Percentiles rank a stretch among this genome's conserved stretches.
These are phyloP conservation scores for Mustelus asterias DNA, from an alignment of 2,113 vertebrate genomes.

Conservation along the genomic window DNA sequence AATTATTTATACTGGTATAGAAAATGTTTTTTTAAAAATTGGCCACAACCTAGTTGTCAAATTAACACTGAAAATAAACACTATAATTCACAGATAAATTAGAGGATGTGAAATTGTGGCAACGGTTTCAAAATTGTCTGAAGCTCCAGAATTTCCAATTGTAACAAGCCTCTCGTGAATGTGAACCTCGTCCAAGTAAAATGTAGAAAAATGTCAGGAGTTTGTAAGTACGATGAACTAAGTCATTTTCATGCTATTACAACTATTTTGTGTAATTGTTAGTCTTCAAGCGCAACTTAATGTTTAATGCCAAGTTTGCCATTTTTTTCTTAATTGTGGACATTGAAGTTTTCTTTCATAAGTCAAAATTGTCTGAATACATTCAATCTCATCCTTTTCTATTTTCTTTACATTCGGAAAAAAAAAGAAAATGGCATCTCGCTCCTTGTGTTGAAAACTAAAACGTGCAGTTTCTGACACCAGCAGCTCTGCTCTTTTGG, in stretches of 20 bases:
- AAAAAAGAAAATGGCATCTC: not conserved
- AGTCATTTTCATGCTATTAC: not conserved
- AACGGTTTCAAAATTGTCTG: not conserved
- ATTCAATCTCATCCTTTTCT: not conserved
- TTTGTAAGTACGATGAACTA: not conserved
- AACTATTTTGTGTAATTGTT: not conserved
- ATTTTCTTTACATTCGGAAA: not conserved
- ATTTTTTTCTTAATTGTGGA: not conserved
- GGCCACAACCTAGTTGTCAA: not conserved
- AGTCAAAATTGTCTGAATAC: not conserved
- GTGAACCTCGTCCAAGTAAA: not conserved
- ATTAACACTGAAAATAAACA: not conserved
- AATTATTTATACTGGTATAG: conserved; percentile 2
- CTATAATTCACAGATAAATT: not conserved
- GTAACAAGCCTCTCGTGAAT: not conserved
- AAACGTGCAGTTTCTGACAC: not conserved
- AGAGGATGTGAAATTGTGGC: not conserved
- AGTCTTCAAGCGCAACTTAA: not conserved
- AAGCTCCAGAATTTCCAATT: not conserved
- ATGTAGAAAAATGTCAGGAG: not conserved
- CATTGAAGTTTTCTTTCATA: not conserved
- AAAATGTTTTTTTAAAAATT: not conserved
- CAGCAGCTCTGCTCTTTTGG: not conserved
- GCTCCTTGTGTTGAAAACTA: not conserved
- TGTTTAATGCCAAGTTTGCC: not conserved